Conservation (phyloP, 2,888 invertebrate genomes). For the Laothoe populi region DNA sequence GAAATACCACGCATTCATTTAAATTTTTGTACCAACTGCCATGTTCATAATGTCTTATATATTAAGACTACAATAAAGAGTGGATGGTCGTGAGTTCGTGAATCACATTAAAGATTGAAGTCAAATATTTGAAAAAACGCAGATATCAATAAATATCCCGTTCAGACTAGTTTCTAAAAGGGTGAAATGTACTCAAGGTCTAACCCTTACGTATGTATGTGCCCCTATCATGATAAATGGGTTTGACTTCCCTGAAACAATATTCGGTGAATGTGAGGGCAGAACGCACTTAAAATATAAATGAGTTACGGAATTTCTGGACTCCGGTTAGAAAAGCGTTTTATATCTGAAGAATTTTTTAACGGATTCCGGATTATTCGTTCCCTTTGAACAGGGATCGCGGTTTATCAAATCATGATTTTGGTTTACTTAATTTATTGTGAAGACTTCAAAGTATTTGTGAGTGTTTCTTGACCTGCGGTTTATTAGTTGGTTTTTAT, state of each 20-base stretch:
- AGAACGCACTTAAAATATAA: slow-evolving; percentile 23
- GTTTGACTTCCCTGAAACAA: slow-evolving; percentile 36
- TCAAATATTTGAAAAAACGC: not conserved
- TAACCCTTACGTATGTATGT: slow-evolving; percentile 13
- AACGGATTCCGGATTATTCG: slow-evolving; percentile 9
- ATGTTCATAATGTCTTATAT: slow-evolving; percentile 15
- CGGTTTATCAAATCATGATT: slow-evolving; percentile 21
- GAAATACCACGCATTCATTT: slow-evolving; percentile 59
- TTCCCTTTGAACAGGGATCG: not conserved
- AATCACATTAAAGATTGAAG: too few species aligned
- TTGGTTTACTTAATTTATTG: slow-evolving; percentile 16
- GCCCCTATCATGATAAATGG: slow-evolving; percentile 46
- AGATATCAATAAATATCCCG: not conserved
- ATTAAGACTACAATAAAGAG: too few species aligned
- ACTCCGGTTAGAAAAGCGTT: slow-evolving; percentile 14
- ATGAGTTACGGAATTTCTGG: slow-evolving; percentile 19
- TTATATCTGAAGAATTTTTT: slow-evolving; percentile 12
- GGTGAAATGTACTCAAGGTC: slow-evolving; percentile 13
- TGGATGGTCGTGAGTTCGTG: too few species aligned
- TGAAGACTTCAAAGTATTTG: slow-evolving; percentile 19
- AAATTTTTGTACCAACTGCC: slow-evolving; percentile 27
- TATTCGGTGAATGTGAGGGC: slow-evolving; percentile 22
- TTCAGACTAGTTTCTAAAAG: slow-evolving; percentile 4
- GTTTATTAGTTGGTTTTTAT: not conserved
- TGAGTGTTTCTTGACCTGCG: not conserved